Conservation (phyloP, 2,797 vertebrate species). For the Petrocephalus schoutedeni region DNA sequence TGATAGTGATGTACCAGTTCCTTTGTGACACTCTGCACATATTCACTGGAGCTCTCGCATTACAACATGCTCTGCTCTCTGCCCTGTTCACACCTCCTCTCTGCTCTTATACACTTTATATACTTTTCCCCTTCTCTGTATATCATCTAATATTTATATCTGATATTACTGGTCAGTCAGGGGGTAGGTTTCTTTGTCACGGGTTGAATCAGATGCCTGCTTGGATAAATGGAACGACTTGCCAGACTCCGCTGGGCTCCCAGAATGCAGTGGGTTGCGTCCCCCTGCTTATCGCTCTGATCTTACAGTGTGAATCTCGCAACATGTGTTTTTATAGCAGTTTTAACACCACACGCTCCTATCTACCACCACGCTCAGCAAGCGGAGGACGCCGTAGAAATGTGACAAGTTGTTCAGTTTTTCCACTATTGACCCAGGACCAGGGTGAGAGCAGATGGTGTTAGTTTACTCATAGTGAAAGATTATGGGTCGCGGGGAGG, state of each 20-base stretch:
- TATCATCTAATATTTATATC: not conserved
- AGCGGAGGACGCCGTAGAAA: not conserved
- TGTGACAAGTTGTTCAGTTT: not conserved
- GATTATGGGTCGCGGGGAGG: not conserved
- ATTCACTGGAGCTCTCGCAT: not conserved
- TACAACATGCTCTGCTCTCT: not conserved
- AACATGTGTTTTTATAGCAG: not conserved
- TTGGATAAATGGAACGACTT: not conserved
- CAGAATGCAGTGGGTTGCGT: not conserved
- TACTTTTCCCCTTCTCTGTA: constrained; percentile 1
- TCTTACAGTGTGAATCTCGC: not conserved
- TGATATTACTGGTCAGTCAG: not conserved
- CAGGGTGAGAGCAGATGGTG: not conserved
- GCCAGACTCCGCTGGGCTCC: not conserved
- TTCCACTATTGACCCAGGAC: not conserved
- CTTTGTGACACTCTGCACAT: not conserved
- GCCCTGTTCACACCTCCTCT: constrained; percentile 4
- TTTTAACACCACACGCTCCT: not conserved
- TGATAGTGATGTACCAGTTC: not conserved
- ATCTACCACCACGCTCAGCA: not conserved
- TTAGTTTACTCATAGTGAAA: not conserved
- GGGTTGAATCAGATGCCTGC: not conserved
- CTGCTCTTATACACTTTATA: constrained; percentile 16
- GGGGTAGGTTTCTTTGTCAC: not conserved
- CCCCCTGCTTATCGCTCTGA: not conserved